Base-by-base conservation (phyloP, 2,113 vertebrate species). In the Piaya cayana region DNA sequence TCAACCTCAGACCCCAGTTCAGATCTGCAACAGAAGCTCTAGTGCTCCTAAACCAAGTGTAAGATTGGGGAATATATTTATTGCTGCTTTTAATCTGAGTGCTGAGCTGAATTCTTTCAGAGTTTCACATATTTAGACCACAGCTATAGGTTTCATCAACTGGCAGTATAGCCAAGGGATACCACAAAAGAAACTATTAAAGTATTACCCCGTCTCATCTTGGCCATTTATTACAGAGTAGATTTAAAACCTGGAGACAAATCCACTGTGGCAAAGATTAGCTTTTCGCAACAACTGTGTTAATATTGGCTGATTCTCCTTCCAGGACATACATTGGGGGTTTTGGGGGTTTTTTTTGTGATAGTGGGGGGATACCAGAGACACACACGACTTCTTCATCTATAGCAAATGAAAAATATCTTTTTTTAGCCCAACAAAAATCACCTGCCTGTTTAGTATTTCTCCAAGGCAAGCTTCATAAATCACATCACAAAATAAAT, bases 61-160 rank as follows among this genome's bases (percentile, higher is more conserved):
- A 34, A 50, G 12, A 50, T 0, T 25, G 15, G 11, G 19, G 8
- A 9, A 30, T 8, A 0, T 59, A 42, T 37, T 71, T 47, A n/a
- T 36, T 53, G 6, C 9, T 87, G 37, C 34, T 85, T 34, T 82
- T 72, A 78, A 71, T 34, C 16, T 1, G 1, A 76, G n/a, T 42
- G 45, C 4, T 1, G 34, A 90, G n/a, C 15, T 36, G 42, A 39
- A 62, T 58, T 86, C 47, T 69, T n/a, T 30, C 23, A 56, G 14
- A 5, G 47, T 19, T 82, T 62, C 55, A 43, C 14, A 5, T 53
- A 39, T 45, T 65, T 39, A 62, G 30, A 39, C 21, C 17, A 11
- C 0, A 4, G 15, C 43, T 64, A 17, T 56, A 32, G 10, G 16
- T 36, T 47, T 82, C 43, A 80, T 21, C 14, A 70, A 13, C 17